phyloP scores from a whole-genome alignment of 2,797 vertebrate genomes.

The Acomys russatus region DNA sequence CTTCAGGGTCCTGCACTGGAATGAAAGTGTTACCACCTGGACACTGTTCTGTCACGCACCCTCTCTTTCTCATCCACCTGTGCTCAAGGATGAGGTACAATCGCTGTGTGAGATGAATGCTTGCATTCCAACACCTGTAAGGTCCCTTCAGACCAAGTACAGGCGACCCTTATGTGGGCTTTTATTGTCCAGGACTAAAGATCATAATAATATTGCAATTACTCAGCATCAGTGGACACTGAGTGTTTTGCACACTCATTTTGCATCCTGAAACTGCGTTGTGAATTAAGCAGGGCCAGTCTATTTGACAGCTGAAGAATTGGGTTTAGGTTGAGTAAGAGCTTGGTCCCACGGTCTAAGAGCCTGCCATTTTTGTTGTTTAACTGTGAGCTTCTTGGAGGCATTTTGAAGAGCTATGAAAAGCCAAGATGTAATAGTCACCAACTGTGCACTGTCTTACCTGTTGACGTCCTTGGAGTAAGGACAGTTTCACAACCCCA shows the following conservation, averaged over 20 bases:
- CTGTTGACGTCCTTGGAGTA: slow-evolving; percentile 15
- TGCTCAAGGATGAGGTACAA: neutral
- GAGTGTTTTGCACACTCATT: neutral
- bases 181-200: slow-evolving; percentile 27
- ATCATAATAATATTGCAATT: neutral
- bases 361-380: slow-evolving; percentile 4
- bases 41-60: neutral
- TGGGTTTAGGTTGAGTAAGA: neutral
- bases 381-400: slow-evolving; percentile 29
- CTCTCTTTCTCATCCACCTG: no score
- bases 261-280: neutral
- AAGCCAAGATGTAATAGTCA: slow-evolving; percentile 7
- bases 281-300: neutral
- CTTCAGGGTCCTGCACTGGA: neutral
- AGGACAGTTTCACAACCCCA: neutral
- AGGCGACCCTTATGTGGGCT: neutral
- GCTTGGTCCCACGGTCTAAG: neutral
- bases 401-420: slow-evolving; percentile 15
- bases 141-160: neutral
- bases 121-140: slow-evolving; percentile 12
- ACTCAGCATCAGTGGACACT: neutral
- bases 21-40: neutral
- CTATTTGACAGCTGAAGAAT: neutral
- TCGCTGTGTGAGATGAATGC: neutral
- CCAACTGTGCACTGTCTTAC: neutral